Evolutionary conservation across 2,113 vertebrate genomes (phyloP).

Genomic region (Rhombomys opimus): DNA sequence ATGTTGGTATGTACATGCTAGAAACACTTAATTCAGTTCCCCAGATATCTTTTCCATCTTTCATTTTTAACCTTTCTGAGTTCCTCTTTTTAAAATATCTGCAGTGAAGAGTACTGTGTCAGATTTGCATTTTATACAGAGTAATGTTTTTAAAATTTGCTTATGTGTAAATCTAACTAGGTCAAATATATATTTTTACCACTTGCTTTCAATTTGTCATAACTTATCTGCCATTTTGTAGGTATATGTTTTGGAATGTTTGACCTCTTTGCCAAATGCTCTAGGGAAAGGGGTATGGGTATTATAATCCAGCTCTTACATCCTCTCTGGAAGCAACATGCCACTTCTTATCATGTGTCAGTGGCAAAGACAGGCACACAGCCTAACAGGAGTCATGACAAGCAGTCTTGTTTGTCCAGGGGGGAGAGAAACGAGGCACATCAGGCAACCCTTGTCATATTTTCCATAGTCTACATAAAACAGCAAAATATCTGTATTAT

Average conservation of each 20-base stretch:
- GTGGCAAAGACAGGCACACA: neutral
- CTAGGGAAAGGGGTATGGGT: neutral
- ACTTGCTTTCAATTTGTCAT: neutral
- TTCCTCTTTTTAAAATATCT: conserved; percentile 13
- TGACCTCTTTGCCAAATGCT: neutral
- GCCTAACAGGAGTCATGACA: neutral
- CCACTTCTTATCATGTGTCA: conserved; percentile 34
- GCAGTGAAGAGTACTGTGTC: neutral
- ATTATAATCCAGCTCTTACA: neutral
- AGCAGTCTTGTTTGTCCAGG: neutral
- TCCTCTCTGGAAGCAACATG: conserved; percentile 34
- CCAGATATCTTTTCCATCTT: neutral
- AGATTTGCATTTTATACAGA: neutral
- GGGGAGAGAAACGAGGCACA: neutral
- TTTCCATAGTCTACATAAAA: neutral
- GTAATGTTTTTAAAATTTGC: neutral
- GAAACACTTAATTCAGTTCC: neutral
- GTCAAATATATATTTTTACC: neutral
- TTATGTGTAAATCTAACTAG: neutral
- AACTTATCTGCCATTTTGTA: neutral
- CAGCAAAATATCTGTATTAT: conserved; percentile 9
- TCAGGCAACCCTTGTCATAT: neutral
- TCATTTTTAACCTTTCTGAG: neutral
- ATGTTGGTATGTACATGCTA: neutral
- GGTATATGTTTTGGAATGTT: neutral